A percentile compares a stretch with the other conserved stretches of the same genome.
Conservation (phyloP, 2,113 vertebrate species). For the Halichoerus grypus region DNA sequence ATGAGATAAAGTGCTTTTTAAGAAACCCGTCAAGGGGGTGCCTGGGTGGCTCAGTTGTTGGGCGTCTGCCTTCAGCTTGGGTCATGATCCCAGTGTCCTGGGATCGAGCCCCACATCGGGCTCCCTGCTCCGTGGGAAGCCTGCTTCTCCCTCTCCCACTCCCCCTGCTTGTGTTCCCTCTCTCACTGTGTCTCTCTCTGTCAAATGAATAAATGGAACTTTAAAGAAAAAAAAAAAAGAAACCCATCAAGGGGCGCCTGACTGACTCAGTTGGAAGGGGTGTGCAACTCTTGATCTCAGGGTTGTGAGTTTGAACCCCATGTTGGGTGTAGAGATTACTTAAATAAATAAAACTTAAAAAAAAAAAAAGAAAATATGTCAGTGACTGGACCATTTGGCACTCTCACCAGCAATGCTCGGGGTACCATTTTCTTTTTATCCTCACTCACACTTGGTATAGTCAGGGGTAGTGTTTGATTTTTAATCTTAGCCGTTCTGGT, state of each 20-base stretch:
- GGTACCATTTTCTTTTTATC: fast-evolving
- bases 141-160: no score
- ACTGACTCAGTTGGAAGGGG: not conserved
- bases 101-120: no score
- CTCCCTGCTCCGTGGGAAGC: no score
- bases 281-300: not conserved
- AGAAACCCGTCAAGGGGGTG: not conserved
- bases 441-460: not conserved
- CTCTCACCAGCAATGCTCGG: not conserved
- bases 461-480: not conserved
- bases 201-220: no score
- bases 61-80: no score
- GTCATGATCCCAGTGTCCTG: no score
- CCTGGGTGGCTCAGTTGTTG: no score
- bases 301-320: not conserved
- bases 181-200: no score
- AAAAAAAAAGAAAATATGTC: not conserved
- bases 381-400: not conserved
- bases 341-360: not conserved
- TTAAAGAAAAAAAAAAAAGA: not conserved
- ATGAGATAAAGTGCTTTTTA: not conserved
- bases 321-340: not conserved
- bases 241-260: fast-evolving
- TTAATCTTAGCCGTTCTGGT: not conserved
- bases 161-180: no score